phyloP scores from a whole-genome alignment of 2,797 vertebrate species.

The Anas capensis region DNA sequence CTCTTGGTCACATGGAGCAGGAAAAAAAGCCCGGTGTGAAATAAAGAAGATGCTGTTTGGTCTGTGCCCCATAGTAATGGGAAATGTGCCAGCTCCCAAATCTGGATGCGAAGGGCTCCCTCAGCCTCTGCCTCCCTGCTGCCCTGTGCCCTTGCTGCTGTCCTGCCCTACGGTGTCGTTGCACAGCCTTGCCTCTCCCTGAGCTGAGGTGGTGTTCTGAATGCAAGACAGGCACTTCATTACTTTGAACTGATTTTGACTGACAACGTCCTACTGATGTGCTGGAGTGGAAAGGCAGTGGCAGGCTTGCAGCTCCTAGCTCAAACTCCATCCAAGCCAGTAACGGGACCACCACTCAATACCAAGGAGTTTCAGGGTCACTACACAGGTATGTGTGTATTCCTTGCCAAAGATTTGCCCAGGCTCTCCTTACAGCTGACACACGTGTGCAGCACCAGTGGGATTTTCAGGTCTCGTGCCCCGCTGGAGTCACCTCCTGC shows the following conservation, averaged over 20 bases:
- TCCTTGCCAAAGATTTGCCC: background rate
- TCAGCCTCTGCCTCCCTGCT: background rate
- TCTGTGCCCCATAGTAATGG: background rate
- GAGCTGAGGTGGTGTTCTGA: background rate
- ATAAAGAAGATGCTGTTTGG: background rate
- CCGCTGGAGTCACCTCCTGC: background rate
- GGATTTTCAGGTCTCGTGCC: background rate
- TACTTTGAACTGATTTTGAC: background rate
- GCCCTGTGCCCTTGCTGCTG: rapidly evolving
- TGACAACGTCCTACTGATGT: rapidly evolving
- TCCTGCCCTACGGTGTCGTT: rapidly evolving
- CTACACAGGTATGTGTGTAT: rapidly evolving
- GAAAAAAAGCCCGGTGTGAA: background rate
- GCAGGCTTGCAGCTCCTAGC: rapidly evolving
- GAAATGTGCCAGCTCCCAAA: background rate
- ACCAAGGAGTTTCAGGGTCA: too few species aligned
- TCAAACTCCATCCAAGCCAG: too few species aligned
- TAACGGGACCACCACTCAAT: rapidly evolving
- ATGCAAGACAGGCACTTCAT: rapidly evolving
- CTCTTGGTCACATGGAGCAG: background rate
- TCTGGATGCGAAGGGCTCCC: too few species aligned
- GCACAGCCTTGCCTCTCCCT: background rate
- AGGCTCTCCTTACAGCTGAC: background rate
- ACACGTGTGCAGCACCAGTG: background rate
- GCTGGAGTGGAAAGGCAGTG: background rate